These are phyloP conservation scores for Takifugu flavidus DNA, from an alignment of 2,113 vertebrate genomes.

Conservation along the genomic window DNA sequence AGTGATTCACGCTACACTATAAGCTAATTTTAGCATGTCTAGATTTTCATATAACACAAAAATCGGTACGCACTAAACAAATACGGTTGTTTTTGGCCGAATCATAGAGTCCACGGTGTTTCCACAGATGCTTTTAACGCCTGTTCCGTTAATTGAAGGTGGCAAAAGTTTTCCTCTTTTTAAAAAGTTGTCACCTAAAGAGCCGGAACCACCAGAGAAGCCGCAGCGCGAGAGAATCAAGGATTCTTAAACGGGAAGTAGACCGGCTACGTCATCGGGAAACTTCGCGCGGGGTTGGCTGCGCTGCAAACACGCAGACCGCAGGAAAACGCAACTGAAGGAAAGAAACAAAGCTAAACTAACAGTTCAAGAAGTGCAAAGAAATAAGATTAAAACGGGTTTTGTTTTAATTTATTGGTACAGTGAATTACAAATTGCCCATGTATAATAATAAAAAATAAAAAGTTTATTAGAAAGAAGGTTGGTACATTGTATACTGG, in stretches of 20 bases:
- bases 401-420: too few relatives aligned
- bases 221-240: not conserved
- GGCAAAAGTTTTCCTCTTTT: not conserved
- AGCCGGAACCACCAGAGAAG: not conserved
- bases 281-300: not conserved
- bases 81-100: constrained; percentile 5
- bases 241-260: constrained; percentile 23
- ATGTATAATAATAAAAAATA: too few relatives aligned
- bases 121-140: not conserved
- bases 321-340: not conserved
- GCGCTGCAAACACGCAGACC: not conserved
- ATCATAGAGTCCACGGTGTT: constrained; percentile 33
- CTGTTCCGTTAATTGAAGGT: not conserved
- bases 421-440: too few relatives aligned
- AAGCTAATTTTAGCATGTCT: constrained; percentile 16
- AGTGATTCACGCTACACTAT: not conserved
- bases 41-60: not conserved
- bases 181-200: not conserved
- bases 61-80: constrained; percentile 15
- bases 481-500: too few relatives aligned
- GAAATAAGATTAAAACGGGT: too few relatives aligned
- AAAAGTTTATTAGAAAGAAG: too few relatives aligned
- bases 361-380: too few relatives aligned
- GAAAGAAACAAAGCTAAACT: not conserved
- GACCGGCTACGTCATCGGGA: not conserved